Conservation (phyloP, 2,797 vertebrate species). For the Hapalemur alaotrensis region DNA sequence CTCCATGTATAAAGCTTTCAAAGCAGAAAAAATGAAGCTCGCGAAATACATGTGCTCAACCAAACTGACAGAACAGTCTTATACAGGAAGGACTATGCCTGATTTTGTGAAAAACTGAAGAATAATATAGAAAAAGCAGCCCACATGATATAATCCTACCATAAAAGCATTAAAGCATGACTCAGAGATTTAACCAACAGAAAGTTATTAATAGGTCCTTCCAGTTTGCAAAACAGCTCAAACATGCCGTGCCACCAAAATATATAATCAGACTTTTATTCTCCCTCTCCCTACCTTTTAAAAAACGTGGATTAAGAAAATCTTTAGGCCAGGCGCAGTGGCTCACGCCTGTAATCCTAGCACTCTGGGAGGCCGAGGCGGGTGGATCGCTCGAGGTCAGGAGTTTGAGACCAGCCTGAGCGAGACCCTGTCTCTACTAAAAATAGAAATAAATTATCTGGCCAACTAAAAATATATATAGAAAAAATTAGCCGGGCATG, state of each 20-base stretch:
- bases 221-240: constrained; percentile 36
- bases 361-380: no score
- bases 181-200: constrained; percentile 42
- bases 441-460: no score
- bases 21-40: not conserved
- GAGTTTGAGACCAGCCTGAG: no score
- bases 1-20: not conserved
- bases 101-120: not conserved
- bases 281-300: not conserved
- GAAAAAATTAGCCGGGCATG: no score
- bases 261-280: not conserved
- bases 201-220: constrained; percentile 30
- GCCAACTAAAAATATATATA: no score
- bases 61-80: not conserved
- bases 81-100: not conserved
- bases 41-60: not conserved
- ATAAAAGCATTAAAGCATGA: constrained; percentile 59
- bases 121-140: constrained; percentile 20
- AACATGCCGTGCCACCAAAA: not conserved
- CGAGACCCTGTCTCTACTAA: no score
- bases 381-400: no score
- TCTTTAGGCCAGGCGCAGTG: not conserved
- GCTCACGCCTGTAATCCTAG: no score
- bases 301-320: not conserved
- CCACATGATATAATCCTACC: not conserved